phyloP scores from a whole-genome alignment of 2,113 vertebrate genomes.

The Phyllostomus discolor region DNA sequence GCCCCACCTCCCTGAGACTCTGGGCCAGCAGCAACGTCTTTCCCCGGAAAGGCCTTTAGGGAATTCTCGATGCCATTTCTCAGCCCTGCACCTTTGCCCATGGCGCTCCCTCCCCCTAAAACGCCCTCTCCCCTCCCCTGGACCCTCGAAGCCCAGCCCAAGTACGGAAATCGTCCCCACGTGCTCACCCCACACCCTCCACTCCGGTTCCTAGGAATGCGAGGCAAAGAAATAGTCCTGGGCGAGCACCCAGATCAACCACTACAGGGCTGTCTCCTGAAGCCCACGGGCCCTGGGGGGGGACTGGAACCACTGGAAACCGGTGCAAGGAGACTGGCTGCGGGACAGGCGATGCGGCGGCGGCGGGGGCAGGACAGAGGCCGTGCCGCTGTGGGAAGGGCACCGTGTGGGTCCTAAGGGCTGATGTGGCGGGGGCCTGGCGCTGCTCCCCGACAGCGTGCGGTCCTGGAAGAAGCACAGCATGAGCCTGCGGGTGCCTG shows the following conservation, averaged over 20 bases:
- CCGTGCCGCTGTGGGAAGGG: accelerated
- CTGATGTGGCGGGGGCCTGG: accelerated
- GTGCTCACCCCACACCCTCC: not conserved
- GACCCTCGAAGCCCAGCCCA: not conserved
- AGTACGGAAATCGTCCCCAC: not conserved
- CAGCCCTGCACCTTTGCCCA: accelerated
- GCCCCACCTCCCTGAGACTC: not conserved
- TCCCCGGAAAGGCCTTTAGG: not conserved
- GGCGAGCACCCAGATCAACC: not conserved
- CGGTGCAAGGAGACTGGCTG: not conserved
- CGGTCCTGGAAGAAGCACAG: too few species aligned
- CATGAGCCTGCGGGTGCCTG: accelerated
- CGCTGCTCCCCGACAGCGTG: accelerated
- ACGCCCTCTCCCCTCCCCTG: not conserved
- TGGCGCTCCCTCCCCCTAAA: accelerated
- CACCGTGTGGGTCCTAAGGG: accelerated
- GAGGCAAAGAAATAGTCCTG: not conserved
- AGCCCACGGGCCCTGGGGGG: not conserved
- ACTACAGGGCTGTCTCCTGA: not conserved
- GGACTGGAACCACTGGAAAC: not conserved
- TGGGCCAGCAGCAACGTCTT: not conserved
- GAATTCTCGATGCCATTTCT: accelerated
- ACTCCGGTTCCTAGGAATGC: not conserved
- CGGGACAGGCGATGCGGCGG: accelerated
- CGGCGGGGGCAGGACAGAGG: accelerated